Percentiles rank a stretch among this genome's conserved stretches.
Evolutionary conservation across 2,113 vertebrate genomes (phyloP).

Genomic region (Embiotoca jacksoni): DNA sequence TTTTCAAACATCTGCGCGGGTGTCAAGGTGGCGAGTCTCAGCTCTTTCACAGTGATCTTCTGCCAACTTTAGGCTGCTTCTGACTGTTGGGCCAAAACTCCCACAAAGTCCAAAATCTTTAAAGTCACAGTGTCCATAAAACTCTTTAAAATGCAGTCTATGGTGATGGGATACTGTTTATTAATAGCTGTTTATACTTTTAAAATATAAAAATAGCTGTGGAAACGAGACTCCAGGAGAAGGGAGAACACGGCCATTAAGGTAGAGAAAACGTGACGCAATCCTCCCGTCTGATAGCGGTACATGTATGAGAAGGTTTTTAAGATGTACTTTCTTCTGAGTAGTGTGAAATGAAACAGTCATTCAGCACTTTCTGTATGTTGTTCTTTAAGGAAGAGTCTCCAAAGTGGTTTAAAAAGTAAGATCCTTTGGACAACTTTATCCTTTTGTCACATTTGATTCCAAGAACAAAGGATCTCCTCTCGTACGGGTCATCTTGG

Average conservation of each 20-base stretch:
- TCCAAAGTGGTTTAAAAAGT: constrained; percentile 38
- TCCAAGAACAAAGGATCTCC: constrained; percentile 41
- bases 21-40: constrained; percentile 16
- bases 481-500: background rate
- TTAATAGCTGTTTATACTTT: constrained; percentile 40
- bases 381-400: background rate
- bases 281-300: constrained; percentile 6
- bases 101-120: constrained; percentile 53
- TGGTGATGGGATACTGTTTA: constrained; percentile 39
- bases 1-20: background rate
- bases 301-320: background rate
- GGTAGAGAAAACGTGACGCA: constrained; percentile 14
- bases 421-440: constrained; percentile 24
- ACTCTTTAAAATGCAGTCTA: constrained; percentile 35
- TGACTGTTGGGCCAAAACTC: constrained; percentile 29
- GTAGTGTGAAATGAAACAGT: background rate
- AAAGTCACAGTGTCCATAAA: constrained; percentile 63
- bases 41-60: constrained; percentile 73
- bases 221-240: background rate
- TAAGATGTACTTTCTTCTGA: constrained; percentile 16
- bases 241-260: background rate
- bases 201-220: constrained; percentile 73
- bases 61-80: constrained; percentile 39
- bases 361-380: constrained; percentile 5
- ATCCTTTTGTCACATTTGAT: constrained; percentile 42